Percentiles rank a stretch among this genome's conserved stretches.
Evolutionary conservation across 2,888 invertebrate genomes (phyloP).

Genomic region (Venustoraphidia nigricollis): DNA sequence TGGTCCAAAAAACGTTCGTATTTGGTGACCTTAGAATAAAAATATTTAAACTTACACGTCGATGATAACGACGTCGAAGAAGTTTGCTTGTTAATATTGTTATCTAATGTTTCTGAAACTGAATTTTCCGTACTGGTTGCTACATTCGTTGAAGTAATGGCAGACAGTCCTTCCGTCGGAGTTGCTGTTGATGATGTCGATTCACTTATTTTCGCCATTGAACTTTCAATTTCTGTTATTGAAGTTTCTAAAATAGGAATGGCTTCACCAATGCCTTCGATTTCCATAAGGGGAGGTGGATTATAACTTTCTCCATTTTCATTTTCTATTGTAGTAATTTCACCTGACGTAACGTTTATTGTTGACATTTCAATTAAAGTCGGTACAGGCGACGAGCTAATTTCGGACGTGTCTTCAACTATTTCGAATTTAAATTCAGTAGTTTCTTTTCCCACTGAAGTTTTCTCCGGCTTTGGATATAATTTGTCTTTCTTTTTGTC

Average conservation of each 20-base stretch:
- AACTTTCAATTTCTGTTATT: conserved; percentile 23
- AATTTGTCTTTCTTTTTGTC: conserved; percentile 20
- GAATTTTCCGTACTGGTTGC: neutral
- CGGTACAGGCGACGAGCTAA: neutral
- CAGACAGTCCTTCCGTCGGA: conserved; percentile 28
- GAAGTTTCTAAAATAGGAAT: conserved; percentile 27
- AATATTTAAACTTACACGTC: too few species aligned
- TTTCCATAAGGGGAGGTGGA: neutral
- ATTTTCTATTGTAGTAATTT: neutral
- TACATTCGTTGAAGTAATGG: conserved; percentile 9
- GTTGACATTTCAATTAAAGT: conserved; percentile 2
- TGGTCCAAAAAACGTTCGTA: too few species aligned
- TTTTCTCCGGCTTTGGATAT: conserved; percentile 21
- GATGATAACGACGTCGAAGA: too few species aligned
- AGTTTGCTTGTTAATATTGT: too few species aligned
- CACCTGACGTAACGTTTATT: neutral
- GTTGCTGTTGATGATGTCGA: conserved; percentile 14
- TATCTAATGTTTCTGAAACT: too few species aligned
- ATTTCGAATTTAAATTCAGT: neutral
- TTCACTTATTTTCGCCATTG: conserved; percentile 13
- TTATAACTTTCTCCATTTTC: neutral
- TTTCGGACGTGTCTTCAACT: neutral
- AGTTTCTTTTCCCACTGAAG: neutral
- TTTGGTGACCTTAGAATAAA: too few species aligned
- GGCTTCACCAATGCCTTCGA: conserved; percentile 15